Base-by-base conservation (phyloP, 2,888 invertebrate species). In the Cerceris ruficornis region DNA sequence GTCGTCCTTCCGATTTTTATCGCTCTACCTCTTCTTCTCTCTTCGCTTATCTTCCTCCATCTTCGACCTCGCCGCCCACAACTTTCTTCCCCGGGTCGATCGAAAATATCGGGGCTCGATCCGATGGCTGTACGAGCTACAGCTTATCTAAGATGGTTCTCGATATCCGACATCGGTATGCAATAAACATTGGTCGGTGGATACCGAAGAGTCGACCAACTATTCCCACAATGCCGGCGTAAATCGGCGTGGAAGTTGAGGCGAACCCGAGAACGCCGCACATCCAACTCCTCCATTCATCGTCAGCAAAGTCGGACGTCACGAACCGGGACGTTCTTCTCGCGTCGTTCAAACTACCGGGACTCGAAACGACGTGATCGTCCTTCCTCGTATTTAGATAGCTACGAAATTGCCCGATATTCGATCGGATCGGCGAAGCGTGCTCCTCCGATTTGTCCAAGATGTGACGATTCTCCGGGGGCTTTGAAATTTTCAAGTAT, bases 181-280 rank as follows among this genome's bases (percentile, higher is more conserved):
- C 86, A 87, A 86, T 86, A 87, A 84, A 86, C 81, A 86, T 81
- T 77, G 73, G 75, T 85, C 77, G 77, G 71, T 69, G 61, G 72
- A 70, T 77, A 75, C 67, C 78, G 75, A 61, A 67, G 71, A 72
- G 70, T 70, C 74, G 75, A 73, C 73, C 69, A 83, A 84, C 80
- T 85, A 84, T 86, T 85, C 77, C 62, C 79, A 57, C 80, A 82
- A 86, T 83, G 81, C 75, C 75, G 76, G 72, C 82, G 69, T 72
- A 80, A 81, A 77, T 77, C 77, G 62, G 70, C 62, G 49, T 28
- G 60, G 66, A 57, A 57, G 64, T 59, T 65, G 15, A 7, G 43
- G 52, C 42, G 50, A 28, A 42, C 28, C 57, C 17, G 65, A 28
- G 55, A 69, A 46, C 28, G 49, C 75, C 42, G 28, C n/a, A 11